Base-by-base conservation (phyloP, 2,797 vertebrate species). In the Knipowitschia caucasica region DNA sequence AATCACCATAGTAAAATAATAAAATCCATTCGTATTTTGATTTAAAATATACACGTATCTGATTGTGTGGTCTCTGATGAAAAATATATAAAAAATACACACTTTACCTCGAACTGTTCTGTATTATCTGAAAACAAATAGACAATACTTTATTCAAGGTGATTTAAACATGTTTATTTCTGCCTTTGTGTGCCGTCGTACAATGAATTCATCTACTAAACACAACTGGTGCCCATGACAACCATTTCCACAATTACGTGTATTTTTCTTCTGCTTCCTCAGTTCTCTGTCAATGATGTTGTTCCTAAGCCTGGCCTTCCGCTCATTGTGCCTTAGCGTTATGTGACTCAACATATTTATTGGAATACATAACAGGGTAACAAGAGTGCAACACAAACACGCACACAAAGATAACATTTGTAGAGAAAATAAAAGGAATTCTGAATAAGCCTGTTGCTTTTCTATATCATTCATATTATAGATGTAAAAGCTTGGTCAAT, bases 241-340 rank as follows among this genome's bases (percentile, higher is more conserved):
- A 9, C 14, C 2, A 2, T 35, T 6, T 35, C 33, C 7, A 9
- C n/a, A 3, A 4, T 15, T 15, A 35, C 17, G n/a, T 35, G 3
- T 2, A 36, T 3, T 68, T 25, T 71, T 81, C 64, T 81, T 84
- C 71, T 73, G 69, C n/a, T n/a, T n/a, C 86, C 75, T 78, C 62
- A 38, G 3, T 18, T 20, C 35, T 20, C 34, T 15, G 14, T 8
- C n/a, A n/a, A n/a, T n/a, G n/a, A n/a, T 35, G 34, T 15, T 34
- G 33, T 35, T 35, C n/a, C n/a, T n/a, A n/a, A 4, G n/a, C 34
- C 4, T 2, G n/a, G 44, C 79, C 80, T 86, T 86, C 80, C 86
- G 83, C 77, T 89, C 81, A 87, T 78, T 82, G 79, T 83, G 81
- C 78, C 82, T 78, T 86, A 77, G 87, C 85, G 86, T 88, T 87